Base-by-base conservation (phyloP, 2,888 invertebrate genomes). In the Muschampia plurimacula region DNA sequence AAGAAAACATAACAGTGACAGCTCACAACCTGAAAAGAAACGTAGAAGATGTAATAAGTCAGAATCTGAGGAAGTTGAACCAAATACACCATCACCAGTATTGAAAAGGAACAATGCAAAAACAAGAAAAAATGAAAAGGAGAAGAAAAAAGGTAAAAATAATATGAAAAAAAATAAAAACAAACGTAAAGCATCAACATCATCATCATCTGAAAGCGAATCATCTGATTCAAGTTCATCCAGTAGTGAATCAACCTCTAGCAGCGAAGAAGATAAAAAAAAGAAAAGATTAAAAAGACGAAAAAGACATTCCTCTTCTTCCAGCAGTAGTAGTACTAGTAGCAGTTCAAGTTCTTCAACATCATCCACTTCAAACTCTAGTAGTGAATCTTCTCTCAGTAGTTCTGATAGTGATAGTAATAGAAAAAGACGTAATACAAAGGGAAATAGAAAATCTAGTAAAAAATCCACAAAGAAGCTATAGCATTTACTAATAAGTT, bases 181-280 rank as follows among this genome's bases (percentile, higher is more conserved):
- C 67, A 79, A 87, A 78, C 87, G 90, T 55, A 90, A 89, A 80
- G 77, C 77, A n/a, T 91, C 92, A 41, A 89, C 91, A 55, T 88
- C 91, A 70, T 85, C 87, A 46, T 89, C 93, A 39, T 36, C 36
- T 6, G 89, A 89, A 2, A 87, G 84, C 77, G 85, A 86, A 68
- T 87, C 91, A 32, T 86, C 91, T 28, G 88, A 88, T 15, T 83
- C 89, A 32, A 92, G 87, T 79, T 87, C 89, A 52, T 84, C 91
- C 4, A 89, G 86, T 75, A 89, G 88, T 77, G 88, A 88, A 6
- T 86, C 89, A 55, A 91, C 88, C 79, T 89, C 91, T 28, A 90
- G 92, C 13, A 91, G 90, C 81, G 90, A 89, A 49, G 83, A 82
- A 52, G 85, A 86, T 74, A 81, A 77, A 66, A 90, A 83, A 72